Conservation (phyloP, 2,797 vertebrate species). For the Sebastes dallii region DNA sequence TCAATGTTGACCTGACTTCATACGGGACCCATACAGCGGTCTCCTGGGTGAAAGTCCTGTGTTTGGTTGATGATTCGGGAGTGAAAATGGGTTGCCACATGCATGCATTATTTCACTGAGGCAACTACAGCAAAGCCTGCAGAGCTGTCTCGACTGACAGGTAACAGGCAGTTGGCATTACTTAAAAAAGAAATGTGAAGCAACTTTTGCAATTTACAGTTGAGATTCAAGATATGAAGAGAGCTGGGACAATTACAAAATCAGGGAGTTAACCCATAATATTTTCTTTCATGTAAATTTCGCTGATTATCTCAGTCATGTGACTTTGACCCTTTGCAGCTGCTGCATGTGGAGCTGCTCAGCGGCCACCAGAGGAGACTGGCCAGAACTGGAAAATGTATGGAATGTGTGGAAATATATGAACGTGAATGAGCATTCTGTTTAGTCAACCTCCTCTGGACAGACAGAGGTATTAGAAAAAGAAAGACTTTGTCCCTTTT, state of each 20-base stretch:
- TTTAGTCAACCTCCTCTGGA: background rate
- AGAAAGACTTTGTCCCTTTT: slow-evolving; percentile 1
- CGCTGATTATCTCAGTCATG: background rate
- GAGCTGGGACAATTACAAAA: background rate
- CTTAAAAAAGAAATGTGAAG: too few relatives aligned
- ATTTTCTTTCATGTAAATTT: background rate
- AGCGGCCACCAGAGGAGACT: background rate
- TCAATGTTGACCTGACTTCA: too few relatives aligned
- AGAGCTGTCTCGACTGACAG: background rate
- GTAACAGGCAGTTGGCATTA: too few relatives aligned
- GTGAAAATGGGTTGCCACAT: background rate
- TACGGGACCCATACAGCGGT: fast-evolving
- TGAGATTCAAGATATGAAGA: background rate
- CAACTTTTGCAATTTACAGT: too few relatives aligned
- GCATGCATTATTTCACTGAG: too few relatives aligned
- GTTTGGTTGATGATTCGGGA: background rate
- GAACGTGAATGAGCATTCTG: background rate
- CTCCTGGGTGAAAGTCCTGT: too few relatives aligned
- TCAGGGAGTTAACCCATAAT: background rate
- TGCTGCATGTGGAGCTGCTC: background rate
- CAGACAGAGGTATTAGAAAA: background rate
- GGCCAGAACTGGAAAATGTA: background rate
- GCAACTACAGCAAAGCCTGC: too few relatives aligned
- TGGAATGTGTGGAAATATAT: slow-evolving; percentile 11
- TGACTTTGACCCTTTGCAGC: background rate